Conservation (phyloP, 2,113 vertebrate species). For the Phylloscopus trochiloides region DNA sequence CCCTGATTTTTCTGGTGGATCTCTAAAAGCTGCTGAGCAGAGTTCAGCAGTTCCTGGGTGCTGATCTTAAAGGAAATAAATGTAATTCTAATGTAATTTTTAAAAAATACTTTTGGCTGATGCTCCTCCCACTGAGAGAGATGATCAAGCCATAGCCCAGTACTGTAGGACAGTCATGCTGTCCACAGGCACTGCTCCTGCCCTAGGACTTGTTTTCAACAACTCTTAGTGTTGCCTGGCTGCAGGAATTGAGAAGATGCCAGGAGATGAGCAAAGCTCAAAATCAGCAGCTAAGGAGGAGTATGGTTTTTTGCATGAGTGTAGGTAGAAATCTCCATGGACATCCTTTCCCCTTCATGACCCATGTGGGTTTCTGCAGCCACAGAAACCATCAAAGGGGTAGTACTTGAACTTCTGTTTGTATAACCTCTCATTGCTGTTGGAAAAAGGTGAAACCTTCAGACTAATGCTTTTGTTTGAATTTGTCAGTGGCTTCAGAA, state of each 20-base stretch:
- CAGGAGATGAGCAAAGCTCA: background rate
- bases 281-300: background rate
- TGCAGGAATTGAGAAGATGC: background rate
- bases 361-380: background rate
- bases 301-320: background rate
- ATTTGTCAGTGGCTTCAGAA: slow-evolving; percentile 11
- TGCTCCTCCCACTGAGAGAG: background rate
- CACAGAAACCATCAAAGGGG: background rate
- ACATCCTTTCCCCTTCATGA: background rate
- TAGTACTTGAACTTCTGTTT: background rate
- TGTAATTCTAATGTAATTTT: background rate
- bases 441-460: background rate
- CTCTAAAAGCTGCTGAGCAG: background rate
- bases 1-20: background rate
- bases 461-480: background rate
- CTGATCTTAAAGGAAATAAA: background rate
- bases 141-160: background rate
- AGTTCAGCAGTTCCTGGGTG: background rate
- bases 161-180: background rate
- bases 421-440: background rate
- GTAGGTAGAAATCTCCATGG: background rate
- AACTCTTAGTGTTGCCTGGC: background rate
- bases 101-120: background rate
- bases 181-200: background rate
- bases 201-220: background rate